Conservation (phyloP, 2,113 vertebrate species). For the Lynx canadensis region DNA sequence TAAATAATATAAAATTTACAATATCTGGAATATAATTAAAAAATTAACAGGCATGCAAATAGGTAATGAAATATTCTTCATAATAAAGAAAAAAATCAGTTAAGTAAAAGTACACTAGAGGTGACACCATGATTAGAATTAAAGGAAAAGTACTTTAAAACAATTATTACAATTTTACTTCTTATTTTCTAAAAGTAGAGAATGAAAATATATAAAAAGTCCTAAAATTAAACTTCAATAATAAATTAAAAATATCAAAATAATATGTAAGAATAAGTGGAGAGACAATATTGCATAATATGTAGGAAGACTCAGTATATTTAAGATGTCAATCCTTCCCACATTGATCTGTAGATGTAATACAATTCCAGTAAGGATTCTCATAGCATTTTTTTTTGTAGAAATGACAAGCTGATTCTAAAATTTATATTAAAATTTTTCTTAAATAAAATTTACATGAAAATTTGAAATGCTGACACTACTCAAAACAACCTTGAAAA, state of each 20-base stretch:
- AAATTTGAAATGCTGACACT: not conserved
- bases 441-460: not conserved
- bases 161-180: not conserved
- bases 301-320: not conserved
- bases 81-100: not conserved
- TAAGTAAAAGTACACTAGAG: not conserved
- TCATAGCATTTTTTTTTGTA: not conserved
- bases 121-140: not conserved
- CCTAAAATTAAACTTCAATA: not conserved
- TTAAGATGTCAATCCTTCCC: not conserved
- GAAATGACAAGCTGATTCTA: not conserved
- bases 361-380: not conserved
- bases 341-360: not conserved
- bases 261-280: not conserved
- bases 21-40: not conserved
- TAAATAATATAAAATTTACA: not conserved
- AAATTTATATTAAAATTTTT: not conserved
- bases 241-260: not conserved
- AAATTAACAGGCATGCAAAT: not conserved
- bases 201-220: not conserved
- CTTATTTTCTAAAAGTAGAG: not conserved
- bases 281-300: not conserved
- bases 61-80: not conserved
- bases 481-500: not conserved
- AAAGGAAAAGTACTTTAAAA: not conserved